phyloP scores from a whole-genome alignment of 2,888 invertebrate genomes.

The Lydus trimaculatus region DNA sequence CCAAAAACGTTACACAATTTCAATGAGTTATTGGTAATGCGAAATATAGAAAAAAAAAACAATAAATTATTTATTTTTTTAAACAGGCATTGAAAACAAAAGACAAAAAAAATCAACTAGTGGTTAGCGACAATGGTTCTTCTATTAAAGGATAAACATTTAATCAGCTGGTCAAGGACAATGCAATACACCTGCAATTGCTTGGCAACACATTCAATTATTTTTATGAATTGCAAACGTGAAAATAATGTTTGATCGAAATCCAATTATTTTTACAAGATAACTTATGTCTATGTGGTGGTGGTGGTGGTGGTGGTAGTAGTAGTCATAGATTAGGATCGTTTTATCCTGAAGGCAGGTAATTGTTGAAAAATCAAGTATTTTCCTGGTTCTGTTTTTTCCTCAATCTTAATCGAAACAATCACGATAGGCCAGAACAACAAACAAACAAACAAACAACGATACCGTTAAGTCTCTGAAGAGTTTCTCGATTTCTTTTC shows the following conservation, averaged over 20 bases:
- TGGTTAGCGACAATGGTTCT: background rate
- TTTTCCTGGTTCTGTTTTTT: slow-evolving; percentile 9
- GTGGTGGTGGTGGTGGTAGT: no score
- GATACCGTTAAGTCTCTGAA: background rate
- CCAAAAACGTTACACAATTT: slow-evolving; percentile 1
- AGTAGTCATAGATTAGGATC: background rate
- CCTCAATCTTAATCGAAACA: background rate
- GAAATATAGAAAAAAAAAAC: background rate
- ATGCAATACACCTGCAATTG: background rate
- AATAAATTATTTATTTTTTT: background rate
- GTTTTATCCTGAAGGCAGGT: background rate
- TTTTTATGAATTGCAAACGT: background rate
- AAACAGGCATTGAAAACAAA: background rate
- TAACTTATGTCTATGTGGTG: no score
- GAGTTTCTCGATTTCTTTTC: background rate
- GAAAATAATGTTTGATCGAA: background rate
- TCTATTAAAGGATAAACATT: background rate
- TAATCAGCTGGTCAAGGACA: background rate
- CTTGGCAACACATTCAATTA: background rate
- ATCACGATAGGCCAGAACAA: background rate
- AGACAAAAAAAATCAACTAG: background rate
- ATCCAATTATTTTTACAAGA: background rate
- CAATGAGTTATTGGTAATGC: background rate
- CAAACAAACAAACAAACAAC: background rate
- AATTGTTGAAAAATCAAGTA: slow-evolving; percentile 14